phyloP scores from a whole-genome alignment of 2,888 invertebrate species.

The Cantharis flavilabris region DNA sequence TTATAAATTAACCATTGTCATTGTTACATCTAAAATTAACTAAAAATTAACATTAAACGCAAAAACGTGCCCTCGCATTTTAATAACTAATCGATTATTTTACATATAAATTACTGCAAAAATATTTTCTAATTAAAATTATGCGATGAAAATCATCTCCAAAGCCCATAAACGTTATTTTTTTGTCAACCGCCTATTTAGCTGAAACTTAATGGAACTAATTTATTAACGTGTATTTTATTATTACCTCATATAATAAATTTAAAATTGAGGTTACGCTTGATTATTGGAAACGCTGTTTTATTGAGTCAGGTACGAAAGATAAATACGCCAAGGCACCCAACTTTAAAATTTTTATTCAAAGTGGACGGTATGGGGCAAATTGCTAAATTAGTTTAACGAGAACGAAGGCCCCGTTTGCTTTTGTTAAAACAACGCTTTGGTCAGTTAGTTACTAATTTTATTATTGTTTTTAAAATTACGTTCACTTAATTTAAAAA shows the following conservation, averaged over 20 bases:
- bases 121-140: constrained; percentile 42
- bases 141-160: constrained; percentile 39
- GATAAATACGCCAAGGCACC: constrained; percentile 24
- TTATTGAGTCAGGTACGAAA: constrained; percentile 15
- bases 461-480: constrained; percentile 49
- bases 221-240: constrained; percentile 36
- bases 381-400: constrained; percentile 45
- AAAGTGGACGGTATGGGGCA: constrained; percentile 36
- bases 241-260: constrained; percentile 30
- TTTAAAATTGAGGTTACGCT: not conserved
- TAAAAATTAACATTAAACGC: constrained; percentile 38
- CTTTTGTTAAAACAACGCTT: constrained; percentile 47
- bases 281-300: constrained; percentile 11
- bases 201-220: constrained; percentile 35
- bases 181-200: constrained; percentile 38
- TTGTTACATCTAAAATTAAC: constrained; percentile 21
- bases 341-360: constrained; percentile 20
- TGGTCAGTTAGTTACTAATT: constrained; percentile 46
- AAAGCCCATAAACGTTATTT: constrained; percentile 42
- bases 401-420: constrained; percentile 42
- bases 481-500: constrained; percentile 46
- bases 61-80: constrained; percentile 44
- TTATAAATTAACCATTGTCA: not conserved
- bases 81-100: constrained; percentile 46
- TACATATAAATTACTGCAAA: constrained; percentile 42